Evolutionary conservation across 2,888 invertebrate genomes (phyloP).

Genomic region (Orchestes rusci): DNA sequence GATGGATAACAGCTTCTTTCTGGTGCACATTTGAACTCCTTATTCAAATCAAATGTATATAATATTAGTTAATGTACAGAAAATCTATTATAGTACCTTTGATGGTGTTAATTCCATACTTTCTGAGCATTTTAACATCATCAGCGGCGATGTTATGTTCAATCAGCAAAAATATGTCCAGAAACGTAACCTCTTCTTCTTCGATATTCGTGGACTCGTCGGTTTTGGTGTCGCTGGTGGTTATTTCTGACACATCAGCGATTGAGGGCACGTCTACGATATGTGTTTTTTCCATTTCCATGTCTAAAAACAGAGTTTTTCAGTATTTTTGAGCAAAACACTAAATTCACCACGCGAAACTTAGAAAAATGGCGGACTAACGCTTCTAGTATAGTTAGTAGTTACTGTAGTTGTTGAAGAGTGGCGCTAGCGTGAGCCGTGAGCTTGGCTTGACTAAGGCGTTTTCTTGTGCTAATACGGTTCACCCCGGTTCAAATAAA

Average conservation of each 20-base stretch:
- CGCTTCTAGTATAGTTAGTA: too few relatives aligned
- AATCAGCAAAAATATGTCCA: slow-evolving; percentile 63
- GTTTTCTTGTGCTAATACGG: too few relatives aligned
- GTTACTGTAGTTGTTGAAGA: too few relatives aligned
- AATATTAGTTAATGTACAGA: not conserved
- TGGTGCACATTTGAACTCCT: slow-evolving; percentile 69
- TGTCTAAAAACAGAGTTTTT: too few relatives aligned
- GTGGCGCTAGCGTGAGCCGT: too few relatives aligned
- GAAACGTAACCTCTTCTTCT: slow-evolving; percentile 63
- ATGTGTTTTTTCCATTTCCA: not conserved
- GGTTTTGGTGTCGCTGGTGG: slow-evolving; percentile 1
- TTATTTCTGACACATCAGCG: not conserved
- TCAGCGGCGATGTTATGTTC: slow-evolving; percentile 60
- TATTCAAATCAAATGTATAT: not conserved
- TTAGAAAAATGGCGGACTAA: too few relatives aligned
- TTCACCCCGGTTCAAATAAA: too few relatives aligned
- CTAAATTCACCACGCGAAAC: too few relatives aligned
- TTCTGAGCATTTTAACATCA: slow-evolving; percentile 71
- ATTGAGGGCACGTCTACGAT: not conserved
- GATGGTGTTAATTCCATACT: slow-evolving; percentile 70
- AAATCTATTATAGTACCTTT: slow-evolving; percentile 45
- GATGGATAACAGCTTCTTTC: slow-evolving; percentile 61
- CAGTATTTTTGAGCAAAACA: too few relatives aligned
- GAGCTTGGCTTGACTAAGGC: too few relatives aligned
- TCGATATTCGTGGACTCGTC: slow-evolving; percentile 29